phyloP scores from a whole-genome alignment of 2,888 invertebrate species.

The Malthinus seriepunctatus region DNA sequence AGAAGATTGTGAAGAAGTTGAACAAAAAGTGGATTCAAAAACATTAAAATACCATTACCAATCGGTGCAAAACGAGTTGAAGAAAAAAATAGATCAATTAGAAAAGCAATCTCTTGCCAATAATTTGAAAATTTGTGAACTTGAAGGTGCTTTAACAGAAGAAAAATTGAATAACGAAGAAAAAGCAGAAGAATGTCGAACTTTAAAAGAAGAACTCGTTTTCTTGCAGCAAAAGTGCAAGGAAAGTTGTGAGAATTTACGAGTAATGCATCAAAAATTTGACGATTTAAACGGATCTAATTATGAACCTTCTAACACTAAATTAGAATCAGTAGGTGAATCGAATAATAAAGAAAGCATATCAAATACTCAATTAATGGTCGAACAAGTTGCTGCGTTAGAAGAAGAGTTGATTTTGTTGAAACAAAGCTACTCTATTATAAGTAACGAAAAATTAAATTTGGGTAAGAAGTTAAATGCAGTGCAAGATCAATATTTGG shows the following conservation, averaged over 20 bases:
- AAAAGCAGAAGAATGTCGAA: constrained; percentile 41
- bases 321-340: constrained; percentile 29
- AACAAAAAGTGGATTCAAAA: constrained; percentile 45
- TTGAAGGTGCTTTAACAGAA: constrained; percentile 40
- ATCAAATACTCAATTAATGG: constrained; percentile 43
- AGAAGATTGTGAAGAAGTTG: constrained; percentile 5
- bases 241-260: constrained; percentile 30
- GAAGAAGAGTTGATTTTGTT: constrained; percentile 75
- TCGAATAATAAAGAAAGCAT: constrained; percentile 45
- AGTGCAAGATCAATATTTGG: constrained; percentile 63
- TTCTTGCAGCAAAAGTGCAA: constrained; percentile 49
- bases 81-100: constrained; percentile 47
- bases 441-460: constrained; percentile 64
- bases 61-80: constrained; percentile 49
- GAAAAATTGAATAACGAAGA: constrained; percentile 42
- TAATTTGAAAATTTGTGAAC: constrained; percentile 42
- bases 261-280: constrained; percentile 22
- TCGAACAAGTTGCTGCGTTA: constrained; percentile 63
- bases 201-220: constrained; percentile 44
- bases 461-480: constrained; percentile 63
- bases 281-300: constrained; percentile 13
- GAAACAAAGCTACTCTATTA: constrained; percentile 72
- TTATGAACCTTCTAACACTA: too few relatives aligned
- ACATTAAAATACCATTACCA: constrained; percentile 53
- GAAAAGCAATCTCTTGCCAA: constrained; percentile 45